phyloP scores from a whole-genome alignment of 2,113 vertebrate genomes.

The Notiomystis cincta region DNA sequence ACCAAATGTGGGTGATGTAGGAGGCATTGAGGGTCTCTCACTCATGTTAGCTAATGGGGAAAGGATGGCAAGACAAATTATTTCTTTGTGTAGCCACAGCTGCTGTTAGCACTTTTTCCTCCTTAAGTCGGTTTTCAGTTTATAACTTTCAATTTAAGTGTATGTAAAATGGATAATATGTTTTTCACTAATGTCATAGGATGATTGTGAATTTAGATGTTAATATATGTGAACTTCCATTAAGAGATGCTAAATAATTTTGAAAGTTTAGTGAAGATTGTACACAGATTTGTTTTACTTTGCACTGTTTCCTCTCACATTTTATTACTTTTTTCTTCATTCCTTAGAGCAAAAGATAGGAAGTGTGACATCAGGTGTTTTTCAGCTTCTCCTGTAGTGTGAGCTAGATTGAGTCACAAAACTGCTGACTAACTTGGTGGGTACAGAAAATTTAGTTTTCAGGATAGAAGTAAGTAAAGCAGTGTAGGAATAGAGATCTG shows the following conservation, averaged over 20 bases:
- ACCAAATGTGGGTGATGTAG: neutral
- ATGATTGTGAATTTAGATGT: neutral
- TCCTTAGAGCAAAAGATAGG: neutral
- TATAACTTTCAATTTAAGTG: neutral
- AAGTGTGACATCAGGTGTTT: neutral
- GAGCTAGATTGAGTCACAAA: constrained; percentile 13
- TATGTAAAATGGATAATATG: neutral
- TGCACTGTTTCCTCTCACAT: neutral
- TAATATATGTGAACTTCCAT: neutral
- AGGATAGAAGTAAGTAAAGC: neutral
- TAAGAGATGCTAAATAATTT: neutral
- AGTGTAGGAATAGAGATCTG: neutral
- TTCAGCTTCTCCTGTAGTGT: neutral
- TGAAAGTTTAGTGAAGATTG: neutral
- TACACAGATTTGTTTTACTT: neutral
- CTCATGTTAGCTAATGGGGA: neutral
- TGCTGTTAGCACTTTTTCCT: neutral
- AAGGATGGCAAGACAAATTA: neutral
- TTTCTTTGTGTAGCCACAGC: neutral
- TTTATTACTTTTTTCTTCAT: neutral
- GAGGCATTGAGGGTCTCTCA: neutral
- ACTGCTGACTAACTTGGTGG: neutral
- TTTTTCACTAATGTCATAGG: neutral
- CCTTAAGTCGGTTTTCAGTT: neutral
- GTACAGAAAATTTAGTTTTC: neutral